Evolutionary conservation across 2,113 vertebrate genomes (phyloP).

Genomic region (Pseudopipra pipra): DNA sequence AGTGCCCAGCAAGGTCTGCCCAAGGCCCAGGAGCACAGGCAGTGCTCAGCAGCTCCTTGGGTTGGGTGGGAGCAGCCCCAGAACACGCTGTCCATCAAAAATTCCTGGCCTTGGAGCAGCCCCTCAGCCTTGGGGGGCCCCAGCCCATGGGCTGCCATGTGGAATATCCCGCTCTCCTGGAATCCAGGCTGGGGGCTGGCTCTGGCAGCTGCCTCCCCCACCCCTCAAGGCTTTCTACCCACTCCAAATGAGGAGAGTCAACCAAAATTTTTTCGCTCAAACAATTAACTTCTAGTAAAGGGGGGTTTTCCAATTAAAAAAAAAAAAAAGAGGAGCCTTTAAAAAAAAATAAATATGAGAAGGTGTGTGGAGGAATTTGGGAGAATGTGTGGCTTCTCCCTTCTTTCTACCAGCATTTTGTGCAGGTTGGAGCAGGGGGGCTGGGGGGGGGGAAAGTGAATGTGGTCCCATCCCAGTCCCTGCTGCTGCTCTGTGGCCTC

Average conservation of each 20-base stretch:
- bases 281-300: not conserved
- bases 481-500: not conserved
- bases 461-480: not conserved
- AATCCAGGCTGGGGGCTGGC: not conserved
- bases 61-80: not conserved
- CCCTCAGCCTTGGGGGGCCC: fast-evolving
- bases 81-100: not conserved
- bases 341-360: not conserved
- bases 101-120: not conserved
- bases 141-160: not conserved
- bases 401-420: fast-evolving
- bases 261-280: fast-evolving
- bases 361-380: not conserved
- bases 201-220: not conserved
- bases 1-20: not conserved
- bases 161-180: not conserved
- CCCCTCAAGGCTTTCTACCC: not conserved
- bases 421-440: not conserved
- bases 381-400: not conserved
- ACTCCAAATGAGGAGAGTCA: not conserved
- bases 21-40: fast-evolving
- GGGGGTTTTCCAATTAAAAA: not conserved
- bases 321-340: not conserved
- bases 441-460: not conserved
- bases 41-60: not conserved